phyloP scores from a whole-genome alignment of 2,888 invertebrate genomes.

The Napeogenes sylphis region DNA sequence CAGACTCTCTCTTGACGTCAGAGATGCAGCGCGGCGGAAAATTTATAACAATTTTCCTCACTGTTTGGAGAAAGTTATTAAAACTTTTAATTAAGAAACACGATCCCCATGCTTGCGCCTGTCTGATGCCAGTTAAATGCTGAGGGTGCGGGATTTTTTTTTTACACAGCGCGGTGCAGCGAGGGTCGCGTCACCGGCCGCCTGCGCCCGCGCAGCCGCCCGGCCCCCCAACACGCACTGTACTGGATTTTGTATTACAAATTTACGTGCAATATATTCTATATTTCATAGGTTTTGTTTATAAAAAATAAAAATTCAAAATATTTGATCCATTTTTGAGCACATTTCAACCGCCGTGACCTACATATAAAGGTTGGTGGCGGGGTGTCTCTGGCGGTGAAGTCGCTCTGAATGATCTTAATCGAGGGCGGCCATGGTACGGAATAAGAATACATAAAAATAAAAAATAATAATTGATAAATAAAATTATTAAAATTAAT shows the following conservation, averaged over 20 bases:
- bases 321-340: no score
- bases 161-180: conserved; percentile 43
- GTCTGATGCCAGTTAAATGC: conserved; percentile 45
- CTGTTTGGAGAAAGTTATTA: conserved; percentile 38
- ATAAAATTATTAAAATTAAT: no score
- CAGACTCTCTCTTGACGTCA: conserved; percentile 44
- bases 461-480: conserved; percentile 33
- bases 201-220: conserved; percentile 50
- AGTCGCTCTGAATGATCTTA: no score
- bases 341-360: no score
- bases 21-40: conserved; percentile 57
- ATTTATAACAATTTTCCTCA: conserved; percentile 67
- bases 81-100: conserved; percentile 39
- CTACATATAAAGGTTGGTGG: no score
- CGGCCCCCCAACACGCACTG: conserved; percentile 51
- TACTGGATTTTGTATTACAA: no score
- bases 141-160: conserved; percentile 48
- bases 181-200: conserved; percentile 52
- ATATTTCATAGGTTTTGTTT: no score
- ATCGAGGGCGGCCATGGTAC: no score
- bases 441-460: conserved; percentile 14
- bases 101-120: conserved; percentile 63
- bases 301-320: no score
- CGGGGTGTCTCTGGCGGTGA: no score
- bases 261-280: no score